These are phyloP conservation scores for Dicyrtomina minuta DNA, from an alignment of 2,888 invertebrate species.

Conservation along the genomic window DNA sequence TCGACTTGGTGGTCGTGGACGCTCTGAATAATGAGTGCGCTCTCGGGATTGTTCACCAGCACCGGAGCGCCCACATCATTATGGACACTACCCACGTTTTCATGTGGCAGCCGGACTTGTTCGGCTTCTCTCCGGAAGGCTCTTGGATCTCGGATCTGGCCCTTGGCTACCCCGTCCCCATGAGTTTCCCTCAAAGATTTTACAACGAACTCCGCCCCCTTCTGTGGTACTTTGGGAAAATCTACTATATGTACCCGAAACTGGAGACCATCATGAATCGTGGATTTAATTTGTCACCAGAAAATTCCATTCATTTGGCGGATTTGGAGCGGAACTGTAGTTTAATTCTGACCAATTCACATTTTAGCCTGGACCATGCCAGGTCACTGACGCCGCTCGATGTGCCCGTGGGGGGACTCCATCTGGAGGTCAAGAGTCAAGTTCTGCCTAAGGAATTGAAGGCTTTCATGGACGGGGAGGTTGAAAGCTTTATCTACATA, in stretches of 20 bases:
- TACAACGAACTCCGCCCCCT: slow-evolving; percentile 13
- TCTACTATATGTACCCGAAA: slow-evolving; percentile 34
- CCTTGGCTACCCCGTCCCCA: not conserved
- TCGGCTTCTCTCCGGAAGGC: slow-evolving; percentile 35
- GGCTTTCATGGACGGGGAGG: slow-evolving; percentile 8
- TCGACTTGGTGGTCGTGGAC: slow-evolving; percentile 43
- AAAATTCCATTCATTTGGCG: not conserved
- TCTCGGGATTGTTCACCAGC: slow-evolving; percentile 35
- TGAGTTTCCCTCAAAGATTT: slow-evolving; percentile 12
- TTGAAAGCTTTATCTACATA: slow-evolving; percentile 26
- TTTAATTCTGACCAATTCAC: slow-evolving; percentile 40
- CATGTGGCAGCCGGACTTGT: slow-evolving; percentile 32
- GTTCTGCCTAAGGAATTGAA: slow-evolving; percentile 15
- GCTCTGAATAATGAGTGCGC: slow-evolving; percentile 44
- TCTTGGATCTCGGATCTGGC: slow-evolving; percentile 35
- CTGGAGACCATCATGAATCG: slow-evolving; percentile 32
- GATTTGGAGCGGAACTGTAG: slow-evolving; percentile 29
- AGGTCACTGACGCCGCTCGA: slow-evolving; percentile 45
- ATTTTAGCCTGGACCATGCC: slow-evolving; percentile 43
- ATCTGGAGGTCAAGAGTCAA: not conserved
- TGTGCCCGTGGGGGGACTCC: slow-evolving; percentile 41
- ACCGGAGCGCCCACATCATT: slow-evolving; percentile 31
- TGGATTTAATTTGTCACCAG: slow-evolving; percentile 17
- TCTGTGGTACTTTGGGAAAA: slow-evolving; percentile 25
- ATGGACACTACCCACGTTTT: slow-evolving; percentile 34